Conservation (phyloP, 2,113 vertebrate genomes). For the western clawed frog (Xenopus tropicalis) region DNA sequence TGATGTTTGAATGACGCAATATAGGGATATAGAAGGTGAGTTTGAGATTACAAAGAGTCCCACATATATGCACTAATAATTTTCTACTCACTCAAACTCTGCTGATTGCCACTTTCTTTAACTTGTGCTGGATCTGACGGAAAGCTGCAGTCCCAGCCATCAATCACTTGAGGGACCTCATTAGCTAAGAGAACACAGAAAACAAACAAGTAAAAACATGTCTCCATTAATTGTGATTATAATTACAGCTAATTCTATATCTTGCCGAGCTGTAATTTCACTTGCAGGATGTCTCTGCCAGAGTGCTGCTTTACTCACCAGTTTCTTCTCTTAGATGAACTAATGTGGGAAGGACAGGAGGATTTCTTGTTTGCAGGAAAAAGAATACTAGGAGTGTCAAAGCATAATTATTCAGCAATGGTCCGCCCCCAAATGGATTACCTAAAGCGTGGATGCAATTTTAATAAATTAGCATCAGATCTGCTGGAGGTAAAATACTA, state of each 20-base stretch:
- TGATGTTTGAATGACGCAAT: too few relatives aligned
- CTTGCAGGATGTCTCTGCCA: too few relatives aligned
- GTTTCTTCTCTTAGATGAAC: conserved; percentile 69
- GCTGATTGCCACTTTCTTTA: conserved; percentile 71
- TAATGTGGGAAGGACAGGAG: conserved; percentile 75
- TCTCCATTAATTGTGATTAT: background rate
- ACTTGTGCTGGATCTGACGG: conserved; percentile 69
- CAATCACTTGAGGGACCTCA: conserved; percentile 72
- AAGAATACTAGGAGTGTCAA: conserved; percentile 83
- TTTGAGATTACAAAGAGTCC: too few relatives aligned
- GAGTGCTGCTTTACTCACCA: conserved; percentile 59
- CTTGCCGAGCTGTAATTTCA: too few relatives aligned
- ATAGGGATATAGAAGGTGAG: too few relatives aligned
- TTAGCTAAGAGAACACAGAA: conserved; percentile 60
- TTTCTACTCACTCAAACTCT: conserved; percentile 73
- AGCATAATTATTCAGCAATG: conserved; percentile 87
- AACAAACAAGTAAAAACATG: background rate
- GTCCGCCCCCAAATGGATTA: conserved; percentile 74
- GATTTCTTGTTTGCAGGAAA: conserved; percentile 82
- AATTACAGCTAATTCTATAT: too few relatives aligned
- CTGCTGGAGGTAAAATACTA: too few relatives aligned
- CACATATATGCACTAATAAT: too few relatives aligned
- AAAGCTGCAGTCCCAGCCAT: conserved; percentile 87
- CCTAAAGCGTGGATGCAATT: conserved; percentile 49
- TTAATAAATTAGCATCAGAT: too few relatives aligned